These are phyloP conservation scores for Zelleria hepariella DNA, from an alignment of 2,888 invertebrate genomes.

Conservation along the genomic window DNA sequence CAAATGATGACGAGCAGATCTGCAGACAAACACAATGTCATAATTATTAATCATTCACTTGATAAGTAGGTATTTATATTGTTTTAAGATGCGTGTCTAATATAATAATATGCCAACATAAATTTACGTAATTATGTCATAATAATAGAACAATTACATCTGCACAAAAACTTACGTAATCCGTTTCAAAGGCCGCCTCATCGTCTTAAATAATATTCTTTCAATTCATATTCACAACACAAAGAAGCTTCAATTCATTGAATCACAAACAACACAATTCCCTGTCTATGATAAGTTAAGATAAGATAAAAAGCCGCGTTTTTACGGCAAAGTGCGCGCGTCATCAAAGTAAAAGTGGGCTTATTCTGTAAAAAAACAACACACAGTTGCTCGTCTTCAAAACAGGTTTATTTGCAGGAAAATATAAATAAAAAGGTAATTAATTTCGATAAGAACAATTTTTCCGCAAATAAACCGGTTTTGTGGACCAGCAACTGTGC, in stretches of 20 bases:
- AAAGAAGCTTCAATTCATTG: not conserved
- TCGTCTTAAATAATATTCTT: not conserved
- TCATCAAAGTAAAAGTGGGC: too few species aligned
- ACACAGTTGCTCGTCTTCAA: too few species aligned
- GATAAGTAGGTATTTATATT: not conserved
- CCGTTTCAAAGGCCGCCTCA: not conserved
- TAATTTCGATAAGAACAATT: too few species aligned
- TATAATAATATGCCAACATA: not conserved
- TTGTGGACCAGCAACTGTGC: too few species aligned
- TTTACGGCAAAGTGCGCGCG: too few species aligned
- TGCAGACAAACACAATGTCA: not conserved
- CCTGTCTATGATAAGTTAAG: too few species aligned
- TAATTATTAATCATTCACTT: not conserved
- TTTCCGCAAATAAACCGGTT: too few species aligned
- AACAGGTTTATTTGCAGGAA: too few species aligned
- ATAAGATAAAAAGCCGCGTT: too few species aligned
- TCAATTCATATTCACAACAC: not conserved
- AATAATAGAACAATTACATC: not conserved
- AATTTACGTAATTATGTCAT: slow-evolving; percentile 14
- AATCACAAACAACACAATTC: not conserved
- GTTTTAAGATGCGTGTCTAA: not conserved
- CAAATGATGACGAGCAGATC: too few species aligned
- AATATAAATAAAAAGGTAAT: too few species aligned
- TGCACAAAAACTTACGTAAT: not conserved
- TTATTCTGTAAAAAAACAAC: too few species aligned